phyloP scores from a whole-genome alignment of 2,113 vertebrate genomes.

The Aspiorhynchus laticeps region DNA sequence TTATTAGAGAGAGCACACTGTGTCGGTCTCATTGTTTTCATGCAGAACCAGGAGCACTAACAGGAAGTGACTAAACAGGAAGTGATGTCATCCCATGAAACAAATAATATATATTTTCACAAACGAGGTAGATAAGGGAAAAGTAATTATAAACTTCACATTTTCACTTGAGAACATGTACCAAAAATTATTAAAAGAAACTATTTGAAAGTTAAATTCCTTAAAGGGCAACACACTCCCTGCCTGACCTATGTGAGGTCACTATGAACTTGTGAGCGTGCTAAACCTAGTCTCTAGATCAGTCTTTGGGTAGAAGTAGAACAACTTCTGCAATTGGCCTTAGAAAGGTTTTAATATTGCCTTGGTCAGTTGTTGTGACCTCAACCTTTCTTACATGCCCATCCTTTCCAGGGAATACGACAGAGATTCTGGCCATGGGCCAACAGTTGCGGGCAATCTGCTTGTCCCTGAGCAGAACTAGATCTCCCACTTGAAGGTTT shows the following conservation, averaged over 20 bases:
- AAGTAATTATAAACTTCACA: no score
- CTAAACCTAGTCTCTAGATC: neutral
- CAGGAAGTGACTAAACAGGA: no score
- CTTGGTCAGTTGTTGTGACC: conserved; percentile 20
- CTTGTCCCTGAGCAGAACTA: no score
- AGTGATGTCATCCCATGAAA: no score
- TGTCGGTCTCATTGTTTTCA: no score
- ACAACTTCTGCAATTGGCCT: conserved; percentile 24
- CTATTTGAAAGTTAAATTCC: no score
- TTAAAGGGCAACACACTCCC: conserved; percentile 26
- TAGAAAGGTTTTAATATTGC: conserved; percentile 1
- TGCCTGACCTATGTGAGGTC: conserved; percentile 30
- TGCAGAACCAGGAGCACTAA: no score
- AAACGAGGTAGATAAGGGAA: no score
- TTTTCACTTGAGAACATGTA: no score
- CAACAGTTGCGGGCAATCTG: neutral
- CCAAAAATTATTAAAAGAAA: no score
- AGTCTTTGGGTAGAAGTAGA: conserved; percentile 19
- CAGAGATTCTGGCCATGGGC: conserved; percentile 31
- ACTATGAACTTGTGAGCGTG: neutral
- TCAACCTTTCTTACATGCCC: conserved; percentile 14
- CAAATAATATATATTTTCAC: no score
- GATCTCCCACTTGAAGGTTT: conserved; percentile 16
- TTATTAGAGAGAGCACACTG: no score
- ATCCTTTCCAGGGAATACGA: conserved; percentile 30